These are phyloP conservation scores for Drosophila pseudoobscura DNA, from an alignment of 1,140 invertebrate species.

Conservation along the genomic window DNA sequence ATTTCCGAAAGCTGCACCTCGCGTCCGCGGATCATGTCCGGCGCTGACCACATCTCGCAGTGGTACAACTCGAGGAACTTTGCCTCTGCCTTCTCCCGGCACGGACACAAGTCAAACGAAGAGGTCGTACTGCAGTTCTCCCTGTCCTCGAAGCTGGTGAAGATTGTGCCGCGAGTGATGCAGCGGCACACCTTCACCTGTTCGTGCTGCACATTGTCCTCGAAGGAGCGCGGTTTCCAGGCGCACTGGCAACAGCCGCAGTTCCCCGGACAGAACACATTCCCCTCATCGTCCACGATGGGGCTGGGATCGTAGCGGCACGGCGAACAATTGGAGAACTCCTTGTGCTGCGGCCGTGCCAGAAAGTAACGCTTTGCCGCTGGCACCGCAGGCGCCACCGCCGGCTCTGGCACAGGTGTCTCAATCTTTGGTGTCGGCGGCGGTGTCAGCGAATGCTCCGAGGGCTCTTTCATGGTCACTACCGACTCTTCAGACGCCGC, in stretches of 20 bases:
- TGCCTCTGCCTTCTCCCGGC: constrained; percentile 74
- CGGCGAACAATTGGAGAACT: constrained; percentile 65
- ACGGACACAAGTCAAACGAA: constrained; percentile 77
- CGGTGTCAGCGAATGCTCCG: neutral
- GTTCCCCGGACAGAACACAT: constrained; percentile 73
- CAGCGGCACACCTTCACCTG: constrained; percentile 77
- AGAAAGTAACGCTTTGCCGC: constrained; percentile 41
- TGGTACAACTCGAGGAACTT: constrained; percentile 67
- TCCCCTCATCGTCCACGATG: constrained; percentile 70
- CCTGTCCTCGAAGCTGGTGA: constrained; percentile 47
- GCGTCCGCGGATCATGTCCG: constrained; percentile 37
- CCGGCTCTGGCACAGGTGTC: neutral
- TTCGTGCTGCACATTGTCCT: constrained; percentile 36
- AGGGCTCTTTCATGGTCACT: neutral
- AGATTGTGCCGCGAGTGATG: constrained; percentile 62
- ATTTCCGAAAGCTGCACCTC: constrained; percentile 54
- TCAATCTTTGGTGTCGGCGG: neutral
- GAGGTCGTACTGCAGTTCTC: constrained; percentile 64
- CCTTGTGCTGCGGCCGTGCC: constrained; percentile 69
- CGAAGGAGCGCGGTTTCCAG: constrained; percentile 51
- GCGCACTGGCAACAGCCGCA: constrained; percentile 78
- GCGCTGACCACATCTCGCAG: constrained; percentile 60
- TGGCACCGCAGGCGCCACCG: neutral
- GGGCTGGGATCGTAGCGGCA: constrained; percentile 75
- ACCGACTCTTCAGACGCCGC: no score